Evolutionary conservation across 2,888 invertebrate species (phyloP), one percentile per base, ranked within the genome.

Genomic region (Philonicus albiceps): DNA sequence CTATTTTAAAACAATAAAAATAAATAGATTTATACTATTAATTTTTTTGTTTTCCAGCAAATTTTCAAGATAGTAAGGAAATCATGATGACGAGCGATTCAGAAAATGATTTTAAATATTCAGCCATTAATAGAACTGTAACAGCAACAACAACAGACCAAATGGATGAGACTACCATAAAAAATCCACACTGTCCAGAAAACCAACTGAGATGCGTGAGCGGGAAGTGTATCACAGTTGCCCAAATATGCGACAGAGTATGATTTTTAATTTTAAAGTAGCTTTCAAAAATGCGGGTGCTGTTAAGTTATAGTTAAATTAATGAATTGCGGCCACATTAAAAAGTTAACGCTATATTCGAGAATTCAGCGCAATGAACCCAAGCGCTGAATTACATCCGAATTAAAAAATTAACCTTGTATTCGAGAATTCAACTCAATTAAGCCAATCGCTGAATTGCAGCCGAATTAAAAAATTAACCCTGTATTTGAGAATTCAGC

Each of bases 141-240:
- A 87, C 84, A 85, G 88, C 89, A 27, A 83, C 87, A 81, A 43
- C 86, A 22, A 75, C 86, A 40, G 73, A 40, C 31, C 7, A 11
- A 86, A 34, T 64, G 11, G 55, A 40, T 34, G 84, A 84, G 11
- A 85, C 86, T 11, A 86, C 80, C 6, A 53, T 84, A 30, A 43
- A 43, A 49, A 55, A 53, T 34, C 73, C 53, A 19, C 53, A 85
- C 43, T 94, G 93, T 90, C 94, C 93, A 0, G 92, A 91, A 85
- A 93, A 93, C 0, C 94, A 95, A 89, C 91, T 95, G 81, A 93
- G 95, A 86, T 95, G 95, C 89, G 94, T 94, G 4, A 95, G 94
- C 89, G 95, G 95, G 34, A 93, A 94, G 87, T 95, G 95, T 90
- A 95, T 95, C 89, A 94, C 94, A 0, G 92, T 95, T 22, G 92